These are phyloP conservation scores for Chaitophorus viminalis DNA, from an alignment of 2,888 invertebrate genomes.

Conservation along the genomic window DNA sequence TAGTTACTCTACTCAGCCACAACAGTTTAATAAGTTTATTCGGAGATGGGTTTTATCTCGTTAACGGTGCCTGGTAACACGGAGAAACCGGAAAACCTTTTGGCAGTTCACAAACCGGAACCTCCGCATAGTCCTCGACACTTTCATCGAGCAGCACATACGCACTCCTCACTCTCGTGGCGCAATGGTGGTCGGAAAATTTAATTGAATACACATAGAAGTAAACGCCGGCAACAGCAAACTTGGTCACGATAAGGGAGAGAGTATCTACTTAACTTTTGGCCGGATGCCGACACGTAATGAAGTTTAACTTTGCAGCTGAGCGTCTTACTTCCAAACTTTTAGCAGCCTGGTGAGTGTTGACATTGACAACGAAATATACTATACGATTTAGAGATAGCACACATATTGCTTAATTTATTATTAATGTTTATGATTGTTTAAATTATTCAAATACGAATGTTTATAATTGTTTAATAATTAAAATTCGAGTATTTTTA, in stretches of 20 bases:
- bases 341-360: background rate
- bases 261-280: conserved; percentile 54
- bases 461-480: too few relatives aligned
- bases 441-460: too few relatives aligned
- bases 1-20: background rate
- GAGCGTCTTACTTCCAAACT: conserved; percentile 31
- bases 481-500: too few relatives aligned
- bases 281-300: conserved; percentile 56
- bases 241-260: conserved; percentile 38
- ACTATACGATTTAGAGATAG: background rate
- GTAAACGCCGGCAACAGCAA: conserved; percentile 35
- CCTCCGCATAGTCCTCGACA: conserved; percentile 43
- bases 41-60: conserved; percentile 52
- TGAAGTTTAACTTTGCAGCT: conserved; percentile 41
- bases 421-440: too few relatives aligned
- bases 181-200: conserved; percentile 9
- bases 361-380: conserved; percentile 11
- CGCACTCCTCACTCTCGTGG: background rate
- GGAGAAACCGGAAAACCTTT: conserved; percentile 54
- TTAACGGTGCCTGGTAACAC: conserved; percentile 17
- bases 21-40: conserved; percentile 40
- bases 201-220: conserved; percentile 50
- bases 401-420: too few relatives aligned
- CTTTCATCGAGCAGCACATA: conserved; percentile 25
- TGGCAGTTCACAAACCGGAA: conserved; percentile 57